These are phyloP conservation scores for Stegophylla sp. DNA, from an alignment of 2,888 invertebrate species.

Conservation along the genomic window DNA sequence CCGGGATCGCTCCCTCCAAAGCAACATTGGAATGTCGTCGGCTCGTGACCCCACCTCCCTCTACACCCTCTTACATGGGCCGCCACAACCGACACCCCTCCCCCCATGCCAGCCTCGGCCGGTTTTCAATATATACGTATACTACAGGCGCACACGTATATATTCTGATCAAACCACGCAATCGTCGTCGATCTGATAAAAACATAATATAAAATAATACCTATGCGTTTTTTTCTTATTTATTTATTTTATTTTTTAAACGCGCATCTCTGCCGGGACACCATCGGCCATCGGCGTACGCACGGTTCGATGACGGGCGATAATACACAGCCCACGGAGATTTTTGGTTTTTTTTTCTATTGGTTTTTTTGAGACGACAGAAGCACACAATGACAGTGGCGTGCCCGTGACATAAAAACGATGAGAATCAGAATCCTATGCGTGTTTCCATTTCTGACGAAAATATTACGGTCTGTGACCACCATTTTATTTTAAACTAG, in stretches of 20 bases:
- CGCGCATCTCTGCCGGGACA: not conserved
- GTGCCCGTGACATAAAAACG: too few species aligned
- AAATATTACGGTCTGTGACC: too few species aligned
- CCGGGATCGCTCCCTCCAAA: slow-evolving; percentile 58
- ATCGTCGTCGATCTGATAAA: slow-evolving; percentile 48
- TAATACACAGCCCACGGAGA: not conserved
- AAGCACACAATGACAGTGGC: too few species aligned
- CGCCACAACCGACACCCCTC: slow-evolving; percentile 9
- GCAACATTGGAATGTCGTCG: slow-evolving; percentile 55
- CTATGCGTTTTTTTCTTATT: not conserved
- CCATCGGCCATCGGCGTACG: not conserved
- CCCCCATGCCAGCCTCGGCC: slow-evolving; percentile 5
- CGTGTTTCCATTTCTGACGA: too few species aligned
- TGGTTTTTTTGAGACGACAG: too few species aligned
- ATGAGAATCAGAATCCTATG: too few species aligned
- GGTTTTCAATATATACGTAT: not conserved
- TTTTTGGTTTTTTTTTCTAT: too few species aligned
- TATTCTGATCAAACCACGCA: slow-evolving; percentile 39
- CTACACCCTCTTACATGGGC: slow-evolving; percentile 23
- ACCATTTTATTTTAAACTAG: too few species aligned
- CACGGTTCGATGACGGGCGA: not conserved
- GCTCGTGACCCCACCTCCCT: slow-evolving; percentile 56
- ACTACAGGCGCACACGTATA: not conserved
- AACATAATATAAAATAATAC: slow-evolving; percentile 24
- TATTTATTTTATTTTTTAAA: slow-evolving; percentile 15